These are phyloP conservation scores for Odontothrips loti DNA, from an alignment of 2,888 invertebrate genomes.

Conservation along the genomic window DNA sequence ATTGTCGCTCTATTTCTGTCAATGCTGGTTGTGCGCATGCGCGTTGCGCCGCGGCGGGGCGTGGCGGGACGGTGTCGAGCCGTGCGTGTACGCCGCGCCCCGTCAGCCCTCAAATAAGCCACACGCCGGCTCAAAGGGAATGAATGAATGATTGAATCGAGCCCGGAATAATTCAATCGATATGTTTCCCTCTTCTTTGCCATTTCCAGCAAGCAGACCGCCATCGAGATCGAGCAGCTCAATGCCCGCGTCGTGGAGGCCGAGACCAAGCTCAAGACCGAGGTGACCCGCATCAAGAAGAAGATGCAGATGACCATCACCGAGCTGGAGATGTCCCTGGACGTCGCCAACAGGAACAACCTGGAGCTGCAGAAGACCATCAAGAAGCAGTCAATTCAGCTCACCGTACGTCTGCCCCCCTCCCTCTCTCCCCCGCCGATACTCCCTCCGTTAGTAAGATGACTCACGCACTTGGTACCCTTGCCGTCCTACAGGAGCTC, in stretches of 20 bases:
- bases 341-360: conserved; percentile 97
- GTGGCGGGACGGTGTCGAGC: background rate
- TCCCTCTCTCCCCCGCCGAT: too few relatives aligned
- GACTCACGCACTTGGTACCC: too few relatives aligned
- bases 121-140: too few relatives aligned
- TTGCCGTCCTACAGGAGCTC: conserved; percentile 63
- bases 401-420: conserved; percentile 55
- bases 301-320: conserved; percentile 97
- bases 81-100: background rate
- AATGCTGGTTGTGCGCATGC: background rate
- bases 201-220: conserved; percentile 83
- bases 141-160: too few relatives aligned
- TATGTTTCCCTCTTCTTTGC: conserved; percentile 16
- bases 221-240: conserved; percentile 96
- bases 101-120: too few relatives aligned
- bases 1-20: conserved; percentile 26
- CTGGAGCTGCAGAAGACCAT: conserved; percentile 95
- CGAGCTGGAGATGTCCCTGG: conserved; percentile 92
- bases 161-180: too few relatives aligned
- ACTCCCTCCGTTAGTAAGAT: too few relatives aligned
- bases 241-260: conserved; percentile 93
- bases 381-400: conserved; percentile 93
- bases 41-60: background rate
- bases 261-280: conserved; percentile 92
- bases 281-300: conserved; percentile 96